Conservation (phyloP, 2,113 vertebrate species). For the Lates calcarifer region DNA sequence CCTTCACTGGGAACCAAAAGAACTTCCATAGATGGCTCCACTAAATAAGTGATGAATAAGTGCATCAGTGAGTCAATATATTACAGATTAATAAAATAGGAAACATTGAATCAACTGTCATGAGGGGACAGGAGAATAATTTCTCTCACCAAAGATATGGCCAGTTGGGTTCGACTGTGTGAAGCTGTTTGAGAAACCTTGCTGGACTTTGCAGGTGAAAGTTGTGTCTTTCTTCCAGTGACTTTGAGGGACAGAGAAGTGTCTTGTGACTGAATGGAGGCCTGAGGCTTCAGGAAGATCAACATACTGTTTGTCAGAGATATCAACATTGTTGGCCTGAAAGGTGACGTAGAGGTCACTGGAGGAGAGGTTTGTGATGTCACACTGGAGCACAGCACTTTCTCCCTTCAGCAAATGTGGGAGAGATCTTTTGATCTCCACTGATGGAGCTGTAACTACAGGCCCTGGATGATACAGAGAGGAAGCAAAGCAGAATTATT, state of each 20-base stretch:
- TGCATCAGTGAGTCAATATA: background rate
- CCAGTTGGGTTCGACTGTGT: background rate
- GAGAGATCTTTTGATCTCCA: conserved; percentile 75
- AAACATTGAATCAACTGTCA: background rate
- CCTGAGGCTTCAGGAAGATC: conserved; percentile 44
- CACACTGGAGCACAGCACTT: conserved; percentile 69
- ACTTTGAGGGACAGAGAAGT: background rate
- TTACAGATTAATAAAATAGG: background rate
- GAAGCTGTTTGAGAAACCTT: conserved; percentile 21
- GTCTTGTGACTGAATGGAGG: conserved; percentile 42
- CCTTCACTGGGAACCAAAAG: conserved; percentile 38
- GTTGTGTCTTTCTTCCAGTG: background rate
- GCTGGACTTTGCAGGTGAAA: conserved; percentile 54
- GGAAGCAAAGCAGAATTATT: background rate
- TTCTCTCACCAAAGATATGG: conserved; percentile 62
- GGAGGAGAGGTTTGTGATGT: conserved; percentile 57
- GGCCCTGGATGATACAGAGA: conserved; percentile 35
- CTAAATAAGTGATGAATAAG: conserved; percentile 36
- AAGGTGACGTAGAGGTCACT: conserved; percentile 64
- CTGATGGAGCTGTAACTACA: conserved; percentile 36
- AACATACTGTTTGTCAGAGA: conserved; percentile 36
- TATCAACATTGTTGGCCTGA: background rate
- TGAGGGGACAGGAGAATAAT: background rate
- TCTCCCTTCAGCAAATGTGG: conserved; percentile 37
- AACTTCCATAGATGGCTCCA: conserved; percentile 68